phyloP scores from a whole-genome alignment of 2,113 vertebrate species.

The Indicator maculatus region DNA sequence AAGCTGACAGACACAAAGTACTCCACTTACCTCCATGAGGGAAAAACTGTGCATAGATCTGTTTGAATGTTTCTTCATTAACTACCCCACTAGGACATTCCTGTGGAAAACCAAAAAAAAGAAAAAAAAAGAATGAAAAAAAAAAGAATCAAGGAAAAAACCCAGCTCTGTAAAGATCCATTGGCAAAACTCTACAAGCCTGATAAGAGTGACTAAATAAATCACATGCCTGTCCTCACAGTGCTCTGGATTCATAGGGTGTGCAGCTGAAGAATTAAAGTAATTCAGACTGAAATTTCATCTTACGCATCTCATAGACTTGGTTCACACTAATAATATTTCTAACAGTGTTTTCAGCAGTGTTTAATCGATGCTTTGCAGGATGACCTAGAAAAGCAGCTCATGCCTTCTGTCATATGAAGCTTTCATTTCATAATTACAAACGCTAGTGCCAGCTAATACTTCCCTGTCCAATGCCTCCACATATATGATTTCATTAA shows the following conservation, averaged over 20 bases:
- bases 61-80: constrained; percentile 96
- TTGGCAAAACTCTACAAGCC: constrained; percentile 6
- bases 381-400: background rate
- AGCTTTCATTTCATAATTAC: background rate
- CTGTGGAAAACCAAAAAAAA: constrained; percentile 67
- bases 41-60: constrained; percentile 98
- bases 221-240: background rate
- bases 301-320: background rate
- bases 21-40: constrained; percentile 90
- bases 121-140: background rate
- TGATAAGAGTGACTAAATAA: background rate
- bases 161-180: background rate
- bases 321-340: background rate
- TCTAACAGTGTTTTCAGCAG: background rate
- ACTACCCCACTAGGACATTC: constrained; percentile 95
- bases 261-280: background rate
- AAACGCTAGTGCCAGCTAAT: background rate
- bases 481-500: background rate
- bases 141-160: background rate
- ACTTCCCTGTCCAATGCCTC: background rate
- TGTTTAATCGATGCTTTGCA: background rate
- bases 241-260: background rate
- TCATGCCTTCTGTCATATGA: background rate
- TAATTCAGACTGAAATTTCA: background rate
- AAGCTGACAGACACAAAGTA: background rate